These are phyloP conservation scores for Chrysemys picta DNA, from an alignment of 2,113 vertebrate species.

Conservation along the genomic window DNA sequence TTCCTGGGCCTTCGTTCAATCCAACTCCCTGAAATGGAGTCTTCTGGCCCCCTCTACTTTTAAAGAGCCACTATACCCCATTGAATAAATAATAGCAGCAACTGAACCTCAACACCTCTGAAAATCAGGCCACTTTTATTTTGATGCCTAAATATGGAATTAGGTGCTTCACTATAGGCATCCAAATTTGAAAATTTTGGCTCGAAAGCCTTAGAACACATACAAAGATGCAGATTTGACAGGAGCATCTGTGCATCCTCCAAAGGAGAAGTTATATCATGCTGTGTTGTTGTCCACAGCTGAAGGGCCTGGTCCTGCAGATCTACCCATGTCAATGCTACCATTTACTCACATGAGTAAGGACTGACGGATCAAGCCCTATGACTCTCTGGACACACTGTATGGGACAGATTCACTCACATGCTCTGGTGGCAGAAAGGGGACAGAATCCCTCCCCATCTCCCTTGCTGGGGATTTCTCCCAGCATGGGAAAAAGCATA, in stretches of 20 bases:
- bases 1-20: no score
- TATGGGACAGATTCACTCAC: fast-evolving
- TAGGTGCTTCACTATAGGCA: background rate
- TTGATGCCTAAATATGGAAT: background rate
- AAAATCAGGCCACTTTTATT: background rate
- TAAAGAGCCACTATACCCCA: no score
- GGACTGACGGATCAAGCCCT: background rate
- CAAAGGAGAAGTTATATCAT: no score
- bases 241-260: background rate
- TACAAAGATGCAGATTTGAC: background rate
- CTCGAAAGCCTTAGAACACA: background rate
- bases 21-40: no score
- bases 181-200: background rate
- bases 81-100: background rate
- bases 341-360: background rate
- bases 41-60: no score
- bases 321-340: background rate
- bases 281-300: no score
- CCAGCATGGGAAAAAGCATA: no score
- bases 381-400: background rate
- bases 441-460: background rate
- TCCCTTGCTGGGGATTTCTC: no score
- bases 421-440: background rate
- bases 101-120: background rate
- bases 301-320: no score